phyloP scores from a whole-genome alignment of 1,140 invertebrate species.

The Melipona quadrifasciata region DNA sequence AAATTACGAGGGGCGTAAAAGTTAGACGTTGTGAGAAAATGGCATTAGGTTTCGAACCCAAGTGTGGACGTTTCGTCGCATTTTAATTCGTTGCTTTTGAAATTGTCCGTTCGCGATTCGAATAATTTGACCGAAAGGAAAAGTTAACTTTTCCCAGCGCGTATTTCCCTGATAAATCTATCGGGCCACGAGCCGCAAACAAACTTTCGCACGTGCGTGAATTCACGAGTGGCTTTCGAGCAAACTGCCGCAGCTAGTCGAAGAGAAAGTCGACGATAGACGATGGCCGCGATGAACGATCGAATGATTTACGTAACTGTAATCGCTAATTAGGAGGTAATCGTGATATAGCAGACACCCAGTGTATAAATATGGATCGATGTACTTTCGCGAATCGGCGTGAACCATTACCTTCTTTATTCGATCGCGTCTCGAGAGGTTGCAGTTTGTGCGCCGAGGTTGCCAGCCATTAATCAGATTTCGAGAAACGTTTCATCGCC shows the following conservation, averaged over 20 bases:
- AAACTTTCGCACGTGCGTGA: not conserved
- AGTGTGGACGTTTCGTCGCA: too few relatives aligned
- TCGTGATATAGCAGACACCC: constrained; percentile 59
- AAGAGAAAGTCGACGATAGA: constrained; percentile 30
- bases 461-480: not conserved
- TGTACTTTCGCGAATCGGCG: constrained; percentile 21
- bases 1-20: not conserved
- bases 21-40: not conserved
- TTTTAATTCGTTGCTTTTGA: not conserved
- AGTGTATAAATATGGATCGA: constrained; percentile 69
- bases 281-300: constrained; percentile 57
- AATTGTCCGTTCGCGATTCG: not conserved
- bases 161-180: too few relatives aligned
- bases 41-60: not conserved
- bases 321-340: constrained; percentile 70
- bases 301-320: constrained; percentile 64
- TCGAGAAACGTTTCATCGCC: not conserved
- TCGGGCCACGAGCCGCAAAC: too few relatives aligned
- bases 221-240: not conserved
- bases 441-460: not conserved
- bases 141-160: too few relatives aligned
- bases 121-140: too few relatives aligned
- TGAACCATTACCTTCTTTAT: not conserved
- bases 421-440: not conserved
- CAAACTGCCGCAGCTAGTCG: not conserved